A percentile compares a stretch with the other conserved stretches of the same genome.
phyloP scores from a whole-genome alignment of 2,888 invertebrate genomes.

The Congeria kusceri region DNA sequence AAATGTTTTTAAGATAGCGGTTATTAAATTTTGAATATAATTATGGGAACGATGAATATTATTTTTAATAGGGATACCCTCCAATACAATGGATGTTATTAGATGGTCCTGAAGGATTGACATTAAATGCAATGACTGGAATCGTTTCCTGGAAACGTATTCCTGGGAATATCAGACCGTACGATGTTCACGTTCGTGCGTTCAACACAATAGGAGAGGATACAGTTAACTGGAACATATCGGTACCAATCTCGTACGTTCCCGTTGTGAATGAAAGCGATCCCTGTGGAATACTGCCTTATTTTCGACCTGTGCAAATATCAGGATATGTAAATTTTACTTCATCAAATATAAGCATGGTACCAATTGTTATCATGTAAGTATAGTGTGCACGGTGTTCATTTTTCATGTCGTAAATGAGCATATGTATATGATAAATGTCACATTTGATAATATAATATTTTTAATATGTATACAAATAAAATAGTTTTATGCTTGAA shows the following conservation, averaged over 20 bases:
- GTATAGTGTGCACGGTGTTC: too few relatives aligned
- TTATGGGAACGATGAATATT: too few relatives aligned
- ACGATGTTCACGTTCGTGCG: slow-evolving; percentile 31
- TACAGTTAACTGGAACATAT: slow-evolving; percentile 32
- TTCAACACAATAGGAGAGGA: slow-evolving; percentile 42
- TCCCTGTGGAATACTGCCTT: slow-evolving; percentile 25
- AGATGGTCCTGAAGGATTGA: slow-evolving; percentile 28
- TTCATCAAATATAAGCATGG: too few relatives aligned
- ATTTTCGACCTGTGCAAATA: slow-evolving; percentile 31
- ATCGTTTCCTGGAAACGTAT: slow-evolving; percentile 39
- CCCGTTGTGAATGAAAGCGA: slow-evolving; percentile 16
- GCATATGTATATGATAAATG: too few relatives aligned
- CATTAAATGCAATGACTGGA: slow-evolving; percentile 26
- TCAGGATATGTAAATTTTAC: slow-evolving; percentile 8
- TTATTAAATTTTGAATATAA: too few relatives aligned
- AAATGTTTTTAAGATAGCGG: too few relatives aligned
- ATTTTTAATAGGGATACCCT: slow-evolving; percentile 35
- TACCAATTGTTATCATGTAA: too few relatives aligned
- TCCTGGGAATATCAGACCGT: slow-evolving; percentile 10
- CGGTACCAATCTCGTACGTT: slow-evolving; percentile 46
- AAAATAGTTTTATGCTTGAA: too few relatives aligned
- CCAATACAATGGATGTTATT: slow-evolving; percentile 44
- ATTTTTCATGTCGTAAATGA: too few relatives aligned
- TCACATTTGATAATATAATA: too few relatives aligned
- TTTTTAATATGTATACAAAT: too few relatives aligned